A percentile compares a stretch with the other conserved stretches of the same genome.
Evolutionary conservation across 2,797 vertebrate species (phyloP).

Genomic region (Siniperca scherzeri): DNA sequence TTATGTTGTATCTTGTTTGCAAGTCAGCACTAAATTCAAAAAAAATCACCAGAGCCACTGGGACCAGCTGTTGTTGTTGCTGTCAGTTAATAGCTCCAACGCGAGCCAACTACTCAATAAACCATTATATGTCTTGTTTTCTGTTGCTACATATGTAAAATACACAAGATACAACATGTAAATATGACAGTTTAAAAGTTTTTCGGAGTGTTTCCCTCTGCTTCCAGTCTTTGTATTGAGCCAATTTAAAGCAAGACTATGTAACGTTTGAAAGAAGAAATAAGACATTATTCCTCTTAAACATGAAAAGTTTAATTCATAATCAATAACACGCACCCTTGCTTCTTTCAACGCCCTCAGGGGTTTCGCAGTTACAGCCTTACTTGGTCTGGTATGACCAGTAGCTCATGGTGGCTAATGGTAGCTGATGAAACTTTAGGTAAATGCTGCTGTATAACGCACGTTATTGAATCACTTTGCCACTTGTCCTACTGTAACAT

Average conservation of each 20-base stretch:
- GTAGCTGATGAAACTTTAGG: too few species aligned
- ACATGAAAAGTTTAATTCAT: not conserved
- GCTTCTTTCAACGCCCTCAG: not conserved
- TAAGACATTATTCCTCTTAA: not conserved
- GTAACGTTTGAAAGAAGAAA: not conserved
- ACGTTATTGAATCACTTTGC: not conserved
- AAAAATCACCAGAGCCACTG: not conserved
- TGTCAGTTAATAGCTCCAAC: not conserved
- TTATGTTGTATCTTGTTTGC: not conserved
- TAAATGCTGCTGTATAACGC: not conserved
- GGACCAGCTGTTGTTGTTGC: not conserved
- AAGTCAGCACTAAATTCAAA: conserved; percentile 1
- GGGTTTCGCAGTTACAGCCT: not conserved
- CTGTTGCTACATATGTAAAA: not conserved
- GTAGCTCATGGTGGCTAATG: too few species aligned
- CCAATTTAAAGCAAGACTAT: not conserved
- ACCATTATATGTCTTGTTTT: conserved; percentile 10
- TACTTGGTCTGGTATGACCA: not conserved
- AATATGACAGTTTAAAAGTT: conserved; percentile 1
- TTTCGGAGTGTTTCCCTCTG: conserved; percentile 9
- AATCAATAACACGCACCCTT: not conserved
- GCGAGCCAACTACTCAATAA: not conserved
- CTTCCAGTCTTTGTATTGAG: not conserved
- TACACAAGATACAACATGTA: not conserved
- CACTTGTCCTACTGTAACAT: not conserved